phyloP scores from a whole-genome alignment of 2,113 vertebrate species.

The Gnathonemus echidnorhynchus region DNA sequence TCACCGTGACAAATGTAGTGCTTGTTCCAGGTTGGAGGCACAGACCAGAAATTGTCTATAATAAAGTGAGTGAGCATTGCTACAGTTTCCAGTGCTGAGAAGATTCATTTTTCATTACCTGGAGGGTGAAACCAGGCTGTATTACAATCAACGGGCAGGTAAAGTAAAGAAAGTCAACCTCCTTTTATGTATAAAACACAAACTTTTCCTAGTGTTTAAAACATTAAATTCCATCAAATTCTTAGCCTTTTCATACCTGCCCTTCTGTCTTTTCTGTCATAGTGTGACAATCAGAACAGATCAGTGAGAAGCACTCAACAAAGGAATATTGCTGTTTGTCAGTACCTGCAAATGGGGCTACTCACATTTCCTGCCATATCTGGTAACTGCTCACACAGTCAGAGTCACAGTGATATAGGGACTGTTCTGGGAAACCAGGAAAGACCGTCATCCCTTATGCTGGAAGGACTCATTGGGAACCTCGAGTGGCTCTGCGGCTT shows the following conservation, averaged over 20 bases:
- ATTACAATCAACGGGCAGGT: background rate
- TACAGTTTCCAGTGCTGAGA: background rate
- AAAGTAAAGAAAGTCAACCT: background rate
- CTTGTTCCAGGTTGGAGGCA: background rate
- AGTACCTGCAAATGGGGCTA: background rate
- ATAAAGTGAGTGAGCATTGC: background rate
- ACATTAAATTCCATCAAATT: background rate
- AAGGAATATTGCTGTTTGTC: background rate
- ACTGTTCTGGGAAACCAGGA: background rate
- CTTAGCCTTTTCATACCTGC: background rate
- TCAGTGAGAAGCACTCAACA: background rate
- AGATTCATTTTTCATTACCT: background rate
- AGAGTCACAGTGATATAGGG: background rate
- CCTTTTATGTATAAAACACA: background rate
- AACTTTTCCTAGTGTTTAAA: background rate
- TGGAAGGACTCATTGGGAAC: background rate
- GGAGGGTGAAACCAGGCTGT: background rate
- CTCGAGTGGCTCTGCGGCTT: background rate
- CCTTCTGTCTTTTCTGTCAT: background rate
- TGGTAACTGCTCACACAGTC: background rate
- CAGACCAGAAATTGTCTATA: background rate
- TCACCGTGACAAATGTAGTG: background rate
- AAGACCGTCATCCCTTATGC: background rate
- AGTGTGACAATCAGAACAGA: background rate
- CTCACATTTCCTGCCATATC: background rate